Conservation (phyloP, 2,888 invertebrate genomes). For the Ptychoptera contaminata region DNA sequence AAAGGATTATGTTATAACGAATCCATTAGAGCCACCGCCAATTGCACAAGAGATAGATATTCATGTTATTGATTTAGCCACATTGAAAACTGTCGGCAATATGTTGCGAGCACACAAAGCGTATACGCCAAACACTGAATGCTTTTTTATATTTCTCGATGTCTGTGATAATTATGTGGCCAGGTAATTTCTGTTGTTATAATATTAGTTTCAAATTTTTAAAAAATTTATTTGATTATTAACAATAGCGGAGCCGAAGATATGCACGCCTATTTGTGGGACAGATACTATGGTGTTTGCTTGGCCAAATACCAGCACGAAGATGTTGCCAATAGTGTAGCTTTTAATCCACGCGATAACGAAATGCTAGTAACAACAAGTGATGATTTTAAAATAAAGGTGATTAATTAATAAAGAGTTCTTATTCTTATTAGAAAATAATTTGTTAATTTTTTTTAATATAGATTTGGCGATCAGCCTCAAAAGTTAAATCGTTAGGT, state of each 20-base stretch:
- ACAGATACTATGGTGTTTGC: conserved; percentile 65
- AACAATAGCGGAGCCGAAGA: conserved; percentile 61
- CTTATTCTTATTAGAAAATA: no score
- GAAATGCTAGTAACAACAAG: conserved; percentile 72
- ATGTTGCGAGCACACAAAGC: conserved; percentile 67
- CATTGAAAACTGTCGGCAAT: conserved; percentile 57
- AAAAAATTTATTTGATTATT: not conserved
- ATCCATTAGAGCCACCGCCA: conserved; percentile 65
- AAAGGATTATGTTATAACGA: conserved; percentile 51
- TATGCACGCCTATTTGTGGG: conserved; percentile 70
- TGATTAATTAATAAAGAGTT: no score
- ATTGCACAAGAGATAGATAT: conserved; percentile 78
- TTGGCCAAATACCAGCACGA: conserved; percentile 57
- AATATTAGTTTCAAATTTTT: not conserved
- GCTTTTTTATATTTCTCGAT: conserved; percentile 74
- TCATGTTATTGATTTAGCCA: conserved; percentile 68
- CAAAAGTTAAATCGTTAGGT: not conserved
- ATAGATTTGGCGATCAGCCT: not conserved
- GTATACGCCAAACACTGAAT: conserved; percentile 70
- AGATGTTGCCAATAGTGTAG: conserved; percentile 73
- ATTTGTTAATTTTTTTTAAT: no score
- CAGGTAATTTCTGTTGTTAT: conserved; percentile 48
- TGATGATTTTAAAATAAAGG: conserved; percentile 62
- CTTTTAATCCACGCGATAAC: conserved; percentile 65
- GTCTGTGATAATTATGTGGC: conserved; percentile 70